phyloP scores from a whole-genome alignment of 2,797 vertebrate species.

The Notamacropus eugenii region DNA sequence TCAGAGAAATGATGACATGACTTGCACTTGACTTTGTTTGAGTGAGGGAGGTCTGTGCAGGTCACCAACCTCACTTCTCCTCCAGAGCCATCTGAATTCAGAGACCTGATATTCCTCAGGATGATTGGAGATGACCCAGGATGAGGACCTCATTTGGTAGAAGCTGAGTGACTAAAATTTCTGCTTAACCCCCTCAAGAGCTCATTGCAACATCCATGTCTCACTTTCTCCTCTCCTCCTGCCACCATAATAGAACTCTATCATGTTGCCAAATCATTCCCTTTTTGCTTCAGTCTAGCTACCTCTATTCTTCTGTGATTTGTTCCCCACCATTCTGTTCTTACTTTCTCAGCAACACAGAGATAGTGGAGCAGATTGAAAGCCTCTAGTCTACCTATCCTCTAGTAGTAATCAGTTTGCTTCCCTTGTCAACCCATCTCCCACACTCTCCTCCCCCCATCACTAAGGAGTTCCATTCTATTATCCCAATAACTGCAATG shows the following conservation, averaged over 20 bases:
- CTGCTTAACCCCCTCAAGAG: background rate
- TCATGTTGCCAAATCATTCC: background rate
- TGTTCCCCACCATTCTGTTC: background rate
- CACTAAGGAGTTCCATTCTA: background rate
- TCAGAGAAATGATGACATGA: no score
- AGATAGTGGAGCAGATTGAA: background rate
- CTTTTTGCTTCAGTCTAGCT: background rate
- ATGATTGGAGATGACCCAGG: no score
- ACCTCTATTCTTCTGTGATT: background rate
- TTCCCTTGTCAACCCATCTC: background rate
- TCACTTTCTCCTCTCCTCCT: background rate
- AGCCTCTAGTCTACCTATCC: background rate
- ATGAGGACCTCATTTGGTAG: background rate
- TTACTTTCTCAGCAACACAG: background rate
- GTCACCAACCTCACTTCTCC: no score
- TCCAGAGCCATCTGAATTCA: no score
- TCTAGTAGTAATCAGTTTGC: background rate
- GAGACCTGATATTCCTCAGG: no score
- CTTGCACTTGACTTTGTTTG: no score
- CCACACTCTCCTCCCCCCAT: background rate
- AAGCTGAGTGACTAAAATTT: background rate
- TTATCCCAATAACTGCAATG: background rate
- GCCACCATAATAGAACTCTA: background rate
- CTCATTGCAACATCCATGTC: background rate
- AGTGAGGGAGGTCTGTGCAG: no score